phyloP scores from a whole-genome alignment of 1,140 invertebrate species.

The Carposina sasakii region DNA sequence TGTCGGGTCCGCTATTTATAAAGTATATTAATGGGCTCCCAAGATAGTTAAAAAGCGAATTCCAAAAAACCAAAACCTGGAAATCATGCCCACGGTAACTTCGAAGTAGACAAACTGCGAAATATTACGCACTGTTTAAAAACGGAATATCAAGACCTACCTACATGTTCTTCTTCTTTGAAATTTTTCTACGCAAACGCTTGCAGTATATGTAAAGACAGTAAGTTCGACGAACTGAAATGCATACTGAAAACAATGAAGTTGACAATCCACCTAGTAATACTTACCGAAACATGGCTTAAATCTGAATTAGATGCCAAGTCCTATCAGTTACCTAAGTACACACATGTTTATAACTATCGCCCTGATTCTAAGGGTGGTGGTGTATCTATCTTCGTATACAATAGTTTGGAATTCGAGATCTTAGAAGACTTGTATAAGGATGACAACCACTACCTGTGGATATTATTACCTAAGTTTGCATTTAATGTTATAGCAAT shows the following conservation, averaged over 20 bases:
- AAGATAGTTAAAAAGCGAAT: too few species aligned
- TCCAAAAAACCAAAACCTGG: too few species aligned
- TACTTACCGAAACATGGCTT: slow-evolving; percentile 1
- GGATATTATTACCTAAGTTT: neutral
- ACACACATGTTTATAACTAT: neutral
- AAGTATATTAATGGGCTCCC: too few species aligned
- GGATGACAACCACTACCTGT: slow-evolving; percentile 1
- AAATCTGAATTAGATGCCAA: neutral
- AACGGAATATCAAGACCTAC: too few species aligned
- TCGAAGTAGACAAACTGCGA: too few species aligned
- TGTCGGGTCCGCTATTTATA: too few species aligned
- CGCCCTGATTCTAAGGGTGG: neutral
- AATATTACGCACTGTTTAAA: too few species aligned
- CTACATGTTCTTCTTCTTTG: too few species aligned
- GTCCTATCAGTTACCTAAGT: neutral
- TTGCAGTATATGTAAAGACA: neutral
- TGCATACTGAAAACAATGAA: neutral
- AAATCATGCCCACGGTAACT: too few species aligned
- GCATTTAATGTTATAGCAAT: neutral
- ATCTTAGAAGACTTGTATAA: neutral
- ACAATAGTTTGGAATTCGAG: neutral
- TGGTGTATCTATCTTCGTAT: neutral
- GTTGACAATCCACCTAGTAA: neutral
- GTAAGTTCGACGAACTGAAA: neutral
- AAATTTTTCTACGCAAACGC: neutral